A percentile compares a stretch with the other conserved stretches of the same genome.
Conservation (phyloP, 2,113 vertebrate genomes). For the Acanthochromis polyacanthus region DNA sequence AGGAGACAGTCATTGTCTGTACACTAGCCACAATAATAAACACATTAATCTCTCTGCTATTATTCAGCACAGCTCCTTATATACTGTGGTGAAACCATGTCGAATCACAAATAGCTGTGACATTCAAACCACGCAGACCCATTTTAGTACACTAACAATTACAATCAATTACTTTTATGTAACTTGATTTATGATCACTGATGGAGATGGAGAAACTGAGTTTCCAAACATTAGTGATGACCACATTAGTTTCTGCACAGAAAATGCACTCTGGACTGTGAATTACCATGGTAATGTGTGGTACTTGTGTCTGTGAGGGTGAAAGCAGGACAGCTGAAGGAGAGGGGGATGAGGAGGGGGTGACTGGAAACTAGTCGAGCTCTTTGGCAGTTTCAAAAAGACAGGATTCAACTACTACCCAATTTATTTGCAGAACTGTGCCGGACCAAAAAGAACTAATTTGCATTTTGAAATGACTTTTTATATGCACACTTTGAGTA, state of each 20-base stretch:
- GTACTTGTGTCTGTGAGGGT: slow-evolving; percentile 37
- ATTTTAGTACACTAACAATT: not conserved
- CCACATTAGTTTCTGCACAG: slow-evolving; percentile 14
- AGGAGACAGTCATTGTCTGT: slow-evolving; percentile 21
- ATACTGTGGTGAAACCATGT: slow-evolving; percentile 15
- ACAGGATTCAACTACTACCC: not conserved
- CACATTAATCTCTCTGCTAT: slow-evolving; percentile 19
- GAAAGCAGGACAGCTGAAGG: slow-evolving; percentile 48
- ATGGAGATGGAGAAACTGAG: not conserved
- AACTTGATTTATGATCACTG: not conserved
- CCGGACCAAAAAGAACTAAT: not conserved
- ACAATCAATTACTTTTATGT: not conserved
- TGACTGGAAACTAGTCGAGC: slow-evolving; percentile 5
- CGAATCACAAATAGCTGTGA: not conserved
- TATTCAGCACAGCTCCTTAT: slow-evolving; percentile 1
- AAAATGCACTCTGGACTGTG: slow-evolving; percentile 9
- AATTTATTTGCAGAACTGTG: not conserved
- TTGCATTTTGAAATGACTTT: slow-evolving; percentile 7
- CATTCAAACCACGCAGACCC: not conserved
- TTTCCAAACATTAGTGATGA: slow-evolving; percentile 3
- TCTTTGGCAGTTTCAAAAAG: slow-evolving; percentile 47
- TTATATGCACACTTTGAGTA: not conserved
- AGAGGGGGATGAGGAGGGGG: not conserved
- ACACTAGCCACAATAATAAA: slow-evolving; percentile 26
- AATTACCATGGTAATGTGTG: slow-evolving; percentile 48